Evolutionary conservation across 2,113 vertebrate genomes (phyloP).

Genomic region (Nibea albiflora): DNA sequence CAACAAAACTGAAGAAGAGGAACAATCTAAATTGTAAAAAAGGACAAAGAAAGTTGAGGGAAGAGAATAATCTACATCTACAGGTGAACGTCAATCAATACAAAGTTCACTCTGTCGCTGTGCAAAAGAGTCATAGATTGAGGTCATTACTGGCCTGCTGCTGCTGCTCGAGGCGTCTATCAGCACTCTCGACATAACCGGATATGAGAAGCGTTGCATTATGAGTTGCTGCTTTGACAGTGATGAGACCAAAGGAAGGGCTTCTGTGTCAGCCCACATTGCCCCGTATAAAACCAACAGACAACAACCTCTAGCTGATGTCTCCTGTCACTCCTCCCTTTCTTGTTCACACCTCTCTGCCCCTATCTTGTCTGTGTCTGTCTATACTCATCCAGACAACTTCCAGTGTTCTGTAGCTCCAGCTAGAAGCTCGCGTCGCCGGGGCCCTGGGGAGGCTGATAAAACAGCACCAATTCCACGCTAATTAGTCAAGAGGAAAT

Average conservation of each 20-base stretch:
- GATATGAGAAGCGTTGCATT: constrained; percentile 10
- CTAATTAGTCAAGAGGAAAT: constrained; percentile 85
- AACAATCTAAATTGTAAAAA: background rate
- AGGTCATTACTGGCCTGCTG: background rate
- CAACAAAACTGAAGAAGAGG: background rate
- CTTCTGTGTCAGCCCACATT: constrained; percentile 22
- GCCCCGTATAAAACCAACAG: background rate
- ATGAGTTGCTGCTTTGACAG: constrained; percentile 3
- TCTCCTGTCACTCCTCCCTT: background rate
- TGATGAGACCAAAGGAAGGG: background rate
- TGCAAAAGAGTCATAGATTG: background rate
- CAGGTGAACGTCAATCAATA: background rate
- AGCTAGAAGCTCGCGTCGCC: constrained; percentile 22
- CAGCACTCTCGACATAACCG: background rate
- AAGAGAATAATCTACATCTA: background rate
- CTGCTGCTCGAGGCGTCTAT: background rate
- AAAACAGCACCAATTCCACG: constrained; percentile 76
- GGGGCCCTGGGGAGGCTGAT: constrained; percentile 63
- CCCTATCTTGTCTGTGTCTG: constrained; percentile 12
- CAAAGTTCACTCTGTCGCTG: background rate
- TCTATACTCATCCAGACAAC: constrained; percentile 52
- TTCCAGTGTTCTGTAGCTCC: constrained; percentile 42
- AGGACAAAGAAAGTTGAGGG: background rate
- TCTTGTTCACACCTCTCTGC: constrained; percentile 36
- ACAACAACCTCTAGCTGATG: constrained; percentile 34